Conservation (phyloP, 2,888 invertebrate genomes). For the Monoplex corrugatus region DNA sequence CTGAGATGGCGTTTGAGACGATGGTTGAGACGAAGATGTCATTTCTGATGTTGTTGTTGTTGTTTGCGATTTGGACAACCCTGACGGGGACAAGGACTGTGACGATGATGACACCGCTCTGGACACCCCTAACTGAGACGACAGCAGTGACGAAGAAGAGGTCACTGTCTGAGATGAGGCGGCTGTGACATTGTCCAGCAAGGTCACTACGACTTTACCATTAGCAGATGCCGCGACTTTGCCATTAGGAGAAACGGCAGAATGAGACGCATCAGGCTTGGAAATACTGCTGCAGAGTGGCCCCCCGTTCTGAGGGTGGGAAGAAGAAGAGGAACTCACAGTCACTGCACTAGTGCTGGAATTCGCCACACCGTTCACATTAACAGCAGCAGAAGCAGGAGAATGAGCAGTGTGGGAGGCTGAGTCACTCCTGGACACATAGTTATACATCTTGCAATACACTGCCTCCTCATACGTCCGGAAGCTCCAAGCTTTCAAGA, state of each 20-base stretch:
- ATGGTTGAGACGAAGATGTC: not conserved
- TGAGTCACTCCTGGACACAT: constrained; percentile 40
- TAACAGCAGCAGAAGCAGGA: not conserved
- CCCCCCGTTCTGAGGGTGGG: not conserved
- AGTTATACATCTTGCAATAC: constrained; percentile 69
- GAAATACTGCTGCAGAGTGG: too few relatives aligned
- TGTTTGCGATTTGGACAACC: too few relatives aligned
- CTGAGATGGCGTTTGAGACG: not conserved
- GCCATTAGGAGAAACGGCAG: not conserved
- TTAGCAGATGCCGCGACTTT: too few relatives aligned
- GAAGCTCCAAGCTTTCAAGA: constrained; percentile 65
- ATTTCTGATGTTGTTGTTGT: too few relatives aligned
- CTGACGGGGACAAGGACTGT: too few relatives aligned
- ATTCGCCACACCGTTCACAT: too few relatives aligned
- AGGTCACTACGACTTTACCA: too few relatives aligned
- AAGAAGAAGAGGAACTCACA: not conserved
- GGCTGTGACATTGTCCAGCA: too few relatives aligned
- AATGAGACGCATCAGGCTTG: too few relatives aligned
- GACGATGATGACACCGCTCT: too few relatives aligned
- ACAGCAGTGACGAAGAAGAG: not conserved
- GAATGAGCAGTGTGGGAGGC: not conserved
- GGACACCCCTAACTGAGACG: too few relatives aligned
- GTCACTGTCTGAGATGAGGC: too few relatives aligned
- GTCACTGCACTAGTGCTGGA: not conserved
- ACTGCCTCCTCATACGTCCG: constrained; percentile 70